Conservation (phyloP, 2,113 vertebrate genomes). For the Catagonus wagneri region DNA sequence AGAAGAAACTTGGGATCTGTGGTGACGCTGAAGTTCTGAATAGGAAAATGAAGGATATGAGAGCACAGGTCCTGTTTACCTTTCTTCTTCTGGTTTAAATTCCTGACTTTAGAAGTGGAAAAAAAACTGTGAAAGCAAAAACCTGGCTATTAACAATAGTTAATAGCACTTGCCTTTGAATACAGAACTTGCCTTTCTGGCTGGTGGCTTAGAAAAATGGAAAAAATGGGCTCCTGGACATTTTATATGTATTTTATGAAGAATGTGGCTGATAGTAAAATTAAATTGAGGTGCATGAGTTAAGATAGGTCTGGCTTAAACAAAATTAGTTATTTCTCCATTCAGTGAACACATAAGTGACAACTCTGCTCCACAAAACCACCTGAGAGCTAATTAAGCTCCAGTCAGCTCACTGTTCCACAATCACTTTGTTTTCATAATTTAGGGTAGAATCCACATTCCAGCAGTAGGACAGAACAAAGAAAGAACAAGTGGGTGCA, state of each 20-base stretch:
- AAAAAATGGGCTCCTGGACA: not conserved
- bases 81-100: conserved; percentile 31
- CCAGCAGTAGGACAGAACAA: not conserved
- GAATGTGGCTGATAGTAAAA: not conserved
- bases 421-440: not conserved
- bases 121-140: not conserved
- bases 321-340: conserved; percentile 26
- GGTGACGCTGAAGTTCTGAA: not conserved
- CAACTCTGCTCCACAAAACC: not conserved
- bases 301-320: conserved; percentile 8
- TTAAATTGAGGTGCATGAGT: not conserved
- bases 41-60: conserved; percentile 30
- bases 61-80: conserved; percentile 11
- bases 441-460: not conserved
- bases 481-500: not conserved
- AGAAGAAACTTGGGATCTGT: not conserved
- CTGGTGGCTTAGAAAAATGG: not conserved
- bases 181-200: conserved; percentile 4
- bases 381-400: not conserved
- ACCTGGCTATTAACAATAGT: conserved; percentile 17
- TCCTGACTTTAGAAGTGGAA: not conserved
- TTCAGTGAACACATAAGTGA: not conserved
- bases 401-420: not conserved
- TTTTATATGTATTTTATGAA: conserved; percentile 33
- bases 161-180: not conserved